Evolutionary conservation across 2,888 invertebrate genomes (phyloP).

Genomic region (Drosophila cyrtoloma): DNA sequence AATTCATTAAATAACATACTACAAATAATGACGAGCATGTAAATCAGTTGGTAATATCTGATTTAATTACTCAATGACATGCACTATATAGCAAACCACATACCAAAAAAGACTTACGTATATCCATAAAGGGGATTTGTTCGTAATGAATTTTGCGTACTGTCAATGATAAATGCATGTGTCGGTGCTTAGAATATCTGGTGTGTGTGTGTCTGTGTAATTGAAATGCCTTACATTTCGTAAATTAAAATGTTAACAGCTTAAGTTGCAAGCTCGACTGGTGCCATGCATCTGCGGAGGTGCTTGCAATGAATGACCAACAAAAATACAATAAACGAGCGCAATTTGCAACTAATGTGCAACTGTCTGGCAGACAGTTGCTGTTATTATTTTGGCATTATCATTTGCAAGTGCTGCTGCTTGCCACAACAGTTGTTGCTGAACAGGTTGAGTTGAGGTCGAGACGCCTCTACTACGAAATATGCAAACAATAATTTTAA

Average conservation of each 20-base stretch:
- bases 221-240: slow-evolving; percentile 55
- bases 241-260: slow-evolving; percentile 52
- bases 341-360: slow-evolving; percentile 38
- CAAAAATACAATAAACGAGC: slow-evolving; percentile 40
- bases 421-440: slow-evolving; percentile 22
- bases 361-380: slow-evolving; percentile 16
- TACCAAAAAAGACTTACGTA: slow-evolving; percentile 13
- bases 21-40: background rate
- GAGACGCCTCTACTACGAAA: slow-evolving; percentile 6
- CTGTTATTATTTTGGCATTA: slow-evolving; percentile 16
- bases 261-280: slow-evolving; percentile 25
- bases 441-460: slow-evolving; percentile 16
- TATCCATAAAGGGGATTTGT: slow-evolving; percentile 15
- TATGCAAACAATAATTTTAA: slow-evolving; percentile 25
- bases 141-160: slow-evolving; percentile 2
- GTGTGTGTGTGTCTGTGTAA: slow-evolving; percentile 15
- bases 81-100: slow-evolving; percentile 25
- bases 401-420: background rate
- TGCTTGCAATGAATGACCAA: slow-evolving; percentile 27
- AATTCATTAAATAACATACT: slow-evolving; percentile 4
- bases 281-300: slow-evolving; percentile 18
- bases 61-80: slow-evolving; percentile 32
- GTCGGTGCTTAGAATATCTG: background rate
- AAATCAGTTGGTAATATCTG: slow-evolving; percentile 10
- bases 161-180: slow-evolving; percentile 30